phyloP scores from a whole-genome alignment of 2,888 invertebrate species.

The Noctua fimbriata region DNA sequence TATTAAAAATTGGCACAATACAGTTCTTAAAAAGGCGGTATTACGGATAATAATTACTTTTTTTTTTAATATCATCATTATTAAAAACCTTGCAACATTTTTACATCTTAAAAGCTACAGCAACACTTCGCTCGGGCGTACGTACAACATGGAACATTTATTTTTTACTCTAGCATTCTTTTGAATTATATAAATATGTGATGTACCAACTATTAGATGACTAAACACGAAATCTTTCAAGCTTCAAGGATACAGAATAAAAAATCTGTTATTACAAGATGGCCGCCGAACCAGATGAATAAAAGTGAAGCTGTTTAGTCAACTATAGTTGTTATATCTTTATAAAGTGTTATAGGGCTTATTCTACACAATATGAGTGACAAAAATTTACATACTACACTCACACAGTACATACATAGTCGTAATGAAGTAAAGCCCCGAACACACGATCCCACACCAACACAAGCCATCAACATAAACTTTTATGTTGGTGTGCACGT shows the following conservation, averaged over 20 bases:
- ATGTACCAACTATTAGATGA: constrained; percentile 38
- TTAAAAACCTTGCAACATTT: constrained; percentile 80
- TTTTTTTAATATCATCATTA: constrained; percentile 66
- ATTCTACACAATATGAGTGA: constrained; percentile 68
- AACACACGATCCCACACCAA: constrained; percentile 54
- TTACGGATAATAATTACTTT: constrained; percentile 64
- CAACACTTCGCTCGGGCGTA: constrained; percentile 75
- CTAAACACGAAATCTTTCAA: constrained; percentile 8
- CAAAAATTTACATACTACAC: constrained; percentile 66
- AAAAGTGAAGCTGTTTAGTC: constrained; percentile 35
- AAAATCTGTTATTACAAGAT: not conserved
- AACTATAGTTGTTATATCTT: constrained; percentile 39
- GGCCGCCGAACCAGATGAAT: not conserved
- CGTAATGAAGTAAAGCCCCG: constrained; percentile 55
- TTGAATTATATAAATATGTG: constrained; percentile 56
- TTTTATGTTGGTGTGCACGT: constrained; percentile 27
- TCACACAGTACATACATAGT: constrained; percentile 63
- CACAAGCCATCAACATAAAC: constrained; percentile 43
- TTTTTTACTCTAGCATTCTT: constrained; percentile 64
- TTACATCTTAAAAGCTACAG: constrained; percentile 78
- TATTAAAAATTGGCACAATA: constrained; percentile 83
- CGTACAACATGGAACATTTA: constrained; percentile 81
- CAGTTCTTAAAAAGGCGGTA: constrained; percentile 78
- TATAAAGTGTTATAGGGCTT: constrained; percentile 64
- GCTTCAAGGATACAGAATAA: constrained; percentile 4